Evolutionary conservation across 2,797 vertebrate genomes (phyloP), one percentile per base, ranked within the genome.

Genomic region (Lepus townsendii): DNA sequence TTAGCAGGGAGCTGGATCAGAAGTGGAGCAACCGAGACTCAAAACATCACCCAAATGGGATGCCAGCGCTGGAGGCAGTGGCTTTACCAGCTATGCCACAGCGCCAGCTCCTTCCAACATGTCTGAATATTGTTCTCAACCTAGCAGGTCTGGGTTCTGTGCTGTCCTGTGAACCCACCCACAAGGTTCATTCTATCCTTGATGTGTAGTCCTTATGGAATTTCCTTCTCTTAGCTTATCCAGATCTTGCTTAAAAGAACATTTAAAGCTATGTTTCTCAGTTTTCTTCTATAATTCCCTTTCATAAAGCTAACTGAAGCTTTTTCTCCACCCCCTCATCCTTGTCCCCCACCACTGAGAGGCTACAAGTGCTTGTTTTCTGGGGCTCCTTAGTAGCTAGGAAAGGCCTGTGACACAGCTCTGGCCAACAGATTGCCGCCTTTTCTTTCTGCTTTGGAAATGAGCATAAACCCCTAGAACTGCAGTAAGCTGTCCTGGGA

Each of bases 181-280:
- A 27, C 54, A 71, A 32, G 10, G 32, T 32, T 65, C 68, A 47
- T 50, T 68, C 62, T 26, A 19, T 24, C 50, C 79, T 76, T 30
- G 20, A 7, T 60, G 14, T 72, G 16, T 8, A 50, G 24, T 24
- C 22, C 85, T 78, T 57, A 68, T 78, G 60, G 20, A 76, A 90
- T 60, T 82, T 76, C 30, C 52, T 84, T n/a, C 66, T 94, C 38
- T 77, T 71, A 30, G 32, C 9, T 86, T 92, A 76, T 35, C 62
- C 60, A 73, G 83, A 66, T 82, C 32, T 42, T 30, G 11, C 7
- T 83, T 76, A 30, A 83, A 83, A 68, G 42, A 72, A 79, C 38
- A 24, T 79, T 79, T 73, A 73, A 69, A 76, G 62, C 24, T 79
- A 8, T 6, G 32, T 83, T 87, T 96, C 42, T 79, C 32, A 75